A percentile compares a stretch with the other conserved stretches of the same genome.
These are phyloP conservation scores for Heliocidaris erythrogramma DNA, from an alignment of 35 echinoderm and acorn worm species.

Conservation along the genomic window DNA sequence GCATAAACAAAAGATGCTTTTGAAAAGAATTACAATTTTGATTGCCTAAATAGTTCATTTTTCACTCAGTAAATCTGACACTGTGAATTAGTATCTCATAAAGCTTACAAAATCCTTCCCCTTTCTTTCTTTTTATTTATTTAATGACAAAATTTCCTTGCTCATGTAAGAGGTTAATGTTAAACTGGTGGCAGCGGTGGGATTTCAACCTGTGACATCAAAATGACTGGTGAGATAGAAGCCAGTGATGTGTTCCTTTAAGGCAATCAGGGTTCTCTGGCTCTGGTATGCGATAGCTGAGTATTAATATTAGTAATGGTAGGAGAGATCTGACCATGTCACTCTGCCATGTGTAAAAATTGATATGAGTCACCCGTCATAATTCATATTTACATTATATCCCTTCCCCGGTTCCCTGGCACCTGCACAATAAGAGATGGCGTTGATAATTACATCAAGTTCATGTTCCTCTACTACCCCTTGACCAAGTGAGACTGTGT, in stretches of 20 bases:
- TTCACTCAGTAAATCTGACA: too few species aligned
- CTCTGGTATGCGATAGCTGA: background rate
- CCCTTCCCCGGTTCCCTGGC: background rate
- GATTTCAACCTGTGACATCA: background rate
- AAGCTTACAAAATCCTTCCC: too few species aligned
- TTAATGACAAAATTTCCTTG: background rate
- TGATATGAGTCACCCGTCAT: slow-evolving; percentile 26
- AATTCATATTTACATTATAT: slow-evolving; percentile 18
- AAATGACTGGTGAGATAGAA: background rate
- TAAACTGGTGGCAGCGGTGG: too few species aligned
- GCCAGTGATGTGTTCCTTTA: background rate
- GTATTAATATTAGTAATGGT: slow-evolving; percentile 2
- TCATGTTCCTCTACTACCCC: background rate
- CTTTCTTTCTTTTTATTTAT: background rate
- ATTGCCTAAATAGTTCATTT: too few species aligned
- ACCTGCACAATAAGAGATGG: slow-evolving; percentile 14
- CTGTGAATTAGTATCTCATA: too few species aligned
- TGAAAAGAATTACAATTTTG: too few species aligned
- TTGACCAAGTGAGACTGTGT: slow-evolving; percentile 26
- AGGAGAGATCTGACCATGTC: slow-evolving; percentile 21
- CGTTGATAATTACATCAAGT: slow-evolving; percentile 18
- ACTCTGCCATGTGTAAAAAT: slow-evolving; percentile 30
- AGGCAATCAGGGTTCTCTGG: background rate
- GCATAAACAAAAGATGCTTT: too few species aligned
- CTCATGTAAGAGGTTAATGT: background rate